A percentile compares a stretch with the other conserved stretches of the same genome.
Evolutionary conservation across 2,888 invertebrate species (phyloP).

Genomic region (Stegophylla sp.): DNA sequence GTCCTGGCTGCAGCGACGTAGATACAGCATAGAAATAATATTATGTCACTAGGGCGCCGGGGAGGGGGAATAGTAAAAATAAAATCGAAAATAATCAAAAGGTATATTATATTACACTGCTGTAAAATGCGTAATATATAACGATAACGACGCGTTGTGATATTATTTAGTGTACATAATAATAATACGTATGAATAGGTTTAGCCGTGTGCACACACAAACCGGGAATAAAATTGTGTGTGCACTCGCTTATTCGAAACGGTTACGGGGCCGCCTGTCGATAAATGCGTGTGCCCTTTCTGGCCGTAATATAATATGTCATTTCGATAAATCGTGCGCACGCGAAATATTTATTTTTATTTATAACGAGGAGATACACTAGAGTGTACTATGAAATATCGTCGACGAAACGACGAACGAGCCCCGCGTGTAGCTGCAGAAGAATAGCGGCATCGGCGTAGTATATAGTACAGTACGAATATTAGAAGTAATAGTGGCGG

Average conservation of each 20-base stretch:
- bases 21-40: not conserved
- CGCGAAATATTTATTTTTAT: conserved; percentile 3
- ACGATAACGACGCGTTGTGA: too few species aligned
- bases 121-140: not conserved
- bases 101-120: too few species aligned
- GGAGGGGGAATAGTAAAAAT: not conserved
- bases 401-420: conserved; percentile 44
- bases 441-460: too few species aligned
- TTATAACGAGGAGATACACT: conserved; percentile 14
- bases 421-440: not conserved
- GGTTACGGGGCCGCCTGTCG: not conserved
- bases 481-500: not conserved
- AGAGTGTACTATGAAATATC: conserved; percentile 55
- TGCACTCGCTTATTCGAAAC: not conserved
- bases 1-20: not conserved
- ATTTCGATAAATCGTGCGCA: conserved; percentile 8
- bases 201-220: not conserved
- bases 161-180: too few species aligned
- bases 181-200: too few species aligned
- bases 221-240: not conserved
- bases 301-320: conserved; percentile 17
- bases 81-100: conserved; percentile 3
- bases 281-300: conserved; percentile 9
- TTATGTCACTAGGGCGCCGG: too few species aligned
- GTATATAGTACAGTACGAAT: too few species aligned